Evolutionary conservation across 2,113 vertebrate species (phyloP).

Genomic region (Silurus asotus): DNA sequence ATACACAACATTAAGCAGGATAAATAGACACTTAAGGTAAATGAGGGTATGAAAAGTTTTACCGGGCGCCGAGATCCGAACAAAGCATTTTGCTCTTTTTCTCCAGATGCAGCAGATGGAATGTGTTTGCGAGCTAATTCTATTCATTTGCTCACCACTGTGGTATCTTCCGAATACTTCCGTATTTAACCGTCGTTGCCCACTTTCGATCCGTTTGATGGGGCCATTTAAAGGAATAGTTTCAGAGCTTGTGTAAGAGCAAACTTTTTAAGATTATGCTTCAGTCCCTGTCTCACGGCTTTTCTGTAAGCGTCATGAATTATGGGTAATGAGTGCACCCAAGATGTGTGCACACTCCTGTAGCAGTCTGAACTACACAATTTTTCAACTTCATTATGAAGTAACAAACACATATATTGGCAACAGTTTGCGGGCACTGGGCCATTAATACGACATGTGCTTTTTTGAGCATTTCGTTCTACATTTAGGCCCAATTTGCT

Average conservation of each 20-base stretch:
- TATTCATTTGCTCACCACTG: neutral
- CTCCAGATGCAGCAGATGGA: conserved; percentile 9
- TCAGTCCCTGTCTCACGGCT: neutral
- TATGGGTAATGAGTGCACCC: neutral
- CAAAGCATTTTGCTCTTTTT: conserved; percentile 14
- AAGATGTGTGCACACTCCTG: neutral
- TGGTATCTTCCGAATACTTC: neutral
- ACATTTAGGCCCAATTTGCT: no score
- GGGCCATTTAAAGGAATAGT: conserved; percentile 4
- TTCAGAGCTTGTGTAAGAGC: neutral
- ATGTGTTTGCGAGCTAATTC: neutral
- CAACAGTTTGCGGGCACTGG: no score
- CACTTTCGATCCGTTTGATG: conserved; percentile 11
- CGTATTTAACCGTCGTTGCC: neutral
- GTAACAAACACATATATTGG: neutral
- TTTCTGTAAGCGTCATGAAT: neutral
- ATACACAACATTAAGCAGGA: conserved; percentile 50
- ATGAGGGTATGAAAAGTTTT: conserved; percentile 45
- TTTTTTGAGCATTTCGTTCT: no score
- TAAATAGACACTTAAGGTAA: conserved; percentile 52
- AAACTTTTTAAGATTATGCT: conserved; percentile 6
- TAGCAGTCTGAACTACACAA: conserved; percentile 1
- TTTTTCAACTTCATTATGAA: neutral
- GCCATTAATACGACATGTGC: no score
- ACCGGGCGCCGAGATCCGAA: neutral